Conservation (phyloP, 1,140 invertebrate species). For the Papilio dardanus region DNA sequence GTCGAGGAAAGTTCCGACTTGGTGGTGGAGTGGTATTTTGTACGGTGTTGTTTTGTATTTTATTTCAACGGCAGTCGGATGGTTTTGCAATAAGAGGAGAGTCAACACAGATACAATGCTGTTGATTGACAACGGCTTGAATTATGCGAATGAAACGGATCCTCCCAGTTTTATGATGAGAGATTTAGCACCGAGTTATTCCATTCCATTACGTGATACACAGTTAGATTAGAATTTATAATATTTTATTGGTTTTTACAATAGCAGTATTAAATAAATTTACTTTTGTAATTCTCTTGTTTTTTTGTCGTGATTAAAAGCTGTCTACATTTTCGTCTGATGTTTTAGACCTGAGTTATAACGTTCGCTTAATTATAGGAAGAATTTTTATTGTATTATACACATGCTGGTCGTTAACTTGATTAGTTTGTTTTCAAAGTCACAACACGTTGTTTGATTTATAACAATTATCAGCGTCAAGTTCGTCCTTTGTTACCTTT, state of each 20-base stretch:
- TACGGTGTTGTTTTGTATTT: conserved; percentile 57
- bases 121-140: conserved; percentile 52
- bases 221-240: not conserved
- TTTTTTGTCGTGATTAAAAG: not conserved
- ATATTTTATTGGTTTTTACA: not conserved
- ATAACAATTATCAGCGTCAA: too few relatives aligned
- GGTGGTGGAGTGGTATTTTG: conserved; percentile 54
- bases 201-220: conserved; percentile 18
- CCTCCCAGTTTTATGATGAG: conserved; percentile 29
- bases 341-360: too few relatives aligned
- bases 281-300: not conserved
- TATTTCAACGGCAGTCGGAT: conserved; percentile 49
- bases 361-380: too few relatives aligned
- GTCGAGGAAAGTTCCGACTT: conserved; percentile 33
- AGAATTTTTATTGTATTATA: too few relatives aligned
- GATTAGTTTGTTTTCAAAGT: too few relatives aligned
- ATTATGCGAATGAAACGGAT: conserved; percentile 43
- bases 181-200: conserved; percentile 21
- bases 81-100: conserved; percentile 40
- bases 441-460: too few relatives aligned
- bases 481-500: not conserved
- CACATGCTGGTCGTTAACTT: too few relatives aligned
- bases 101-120: conserved; percentile 50
- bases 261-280: not conserved
- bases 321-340: not conserved